Evolutionary conservation across 1,140 invertebrate genomes (phyloP).

Genomic region (Scaptomyza pallida): DNA sequence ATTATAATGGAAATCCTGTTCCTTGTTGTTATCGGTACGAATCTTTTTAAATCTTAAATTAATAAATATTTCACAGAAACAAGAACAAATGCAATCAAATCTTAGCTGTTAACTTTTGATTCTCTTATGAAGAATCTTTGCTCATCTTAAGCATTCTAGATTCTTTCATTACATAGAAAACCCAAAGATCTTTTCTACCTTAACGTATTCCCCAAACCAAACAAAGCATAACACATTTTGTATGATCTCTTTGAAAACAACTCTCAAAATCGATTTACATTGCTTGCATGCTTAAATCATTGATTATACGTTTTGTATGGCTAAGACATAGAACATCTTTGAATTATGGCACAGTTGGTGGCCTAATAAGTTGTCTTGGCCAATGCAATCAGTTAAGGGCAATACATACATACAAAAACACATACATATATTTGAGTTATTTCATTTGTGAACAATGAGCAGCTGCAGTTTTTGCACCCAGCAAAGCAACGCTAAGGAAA

Average conservation of each 20-base stretch:
- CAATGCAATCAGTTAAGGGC: conserved; percentile 22
- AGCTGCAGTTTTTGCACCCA: conserved; percentile 46
- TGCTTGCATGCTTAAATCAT: conserved; percentile 25
- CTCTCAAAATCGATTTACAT: conserved; percentile 14
- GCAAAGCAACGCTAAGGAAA: conserved; percentile 2
- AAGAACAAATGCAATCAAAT: too few relatives aligned
- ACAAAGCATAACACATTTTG: not conserved
- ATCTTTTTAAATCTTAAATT: too few relatives aligned
- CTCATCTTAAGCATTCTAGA: too few relatives aligned
- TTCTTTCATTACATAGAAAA: too few relatives aligned
- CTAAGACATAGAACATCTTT: conserved; percentile 13
- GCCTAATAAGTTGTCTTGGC: conserved; percentile 41
- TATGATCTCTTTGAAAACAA: not conserved
- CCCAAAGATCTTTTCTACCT: not conserved
- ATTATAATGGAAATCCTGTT: too few relatives aligned
- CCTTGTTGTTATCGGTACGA: too few relatives aligned
- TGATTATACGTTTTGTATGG: conserved; percentile 37
- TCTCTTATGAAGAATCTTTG: too few relatives aligned
- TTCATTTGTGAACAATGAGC: conserved; percentile 18
- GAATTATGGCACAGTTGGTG: conserved; percentile 49
- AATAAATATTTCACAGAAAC: too few relatives aligned
- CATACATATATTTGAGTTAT: not conserved
- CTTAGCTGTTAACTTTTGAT: too few relatives aligned
- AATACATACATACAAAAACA: too few relatives aligned
- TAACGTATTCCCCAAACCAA: not conserved